A percentile compares a stretch with the other conserved stretches of the same genome.
These are phyloP conservation scores for Melanchra persicariae DNA, from an alignment of 2,888 invertebrate species.

Conservation along the genomic window DNA sequence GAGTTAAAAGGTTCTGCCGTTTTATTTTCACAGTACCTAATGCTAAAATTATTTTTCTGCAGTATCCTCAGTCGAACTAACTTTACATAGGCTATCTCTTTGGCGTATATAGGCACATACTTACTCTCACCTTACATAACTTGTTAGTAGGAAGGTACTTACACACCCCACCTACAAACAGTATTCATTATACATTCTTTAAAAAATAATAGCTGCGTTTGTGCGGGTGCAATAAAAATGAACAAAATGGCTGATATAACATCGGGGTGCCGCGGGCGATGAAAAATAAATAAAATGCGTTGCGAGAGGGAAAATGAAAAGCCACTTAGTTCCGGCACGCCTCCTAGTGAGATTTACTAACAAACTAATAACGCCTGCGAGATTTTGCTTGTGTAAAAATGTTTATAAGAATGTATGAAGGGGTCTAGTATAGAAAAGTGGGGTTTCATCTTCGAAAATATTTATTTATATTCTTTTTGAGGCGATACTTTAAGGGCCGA, in stretches of 20 bases:
- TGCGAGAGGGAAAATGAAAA: constrained; percentile 83
- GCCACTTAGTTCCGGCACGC: constrained; percentile 82
- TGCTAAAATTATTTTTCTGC: background rate
- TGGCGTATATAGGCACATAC: constrained; percentile 7
- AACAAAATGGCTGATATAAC: constrained; percentile 87
- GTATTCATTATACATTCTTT: constrained; percentile 79
- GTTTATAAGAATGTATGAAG: constrained; percentile 29
- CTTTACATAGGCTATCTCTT: background rate
- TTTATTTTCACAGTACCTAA: background rate
- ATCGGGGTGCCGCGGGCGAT: constrained; percentile 84
- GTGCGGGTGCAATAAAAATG: constrained; percentile 86
- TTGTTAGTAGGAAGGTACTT: background rate
- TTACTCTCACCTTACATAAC: background rate
- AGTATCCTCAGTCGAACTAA: background rate
- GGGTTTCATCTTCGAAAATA: background rate
- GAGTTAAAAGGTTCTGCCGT: too few relatives aligned
- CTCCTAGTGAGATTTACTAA: constrained; percentile 78
- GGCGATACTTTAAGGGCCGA: too few relatives aligned
- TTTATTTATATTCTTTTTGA: background rate
- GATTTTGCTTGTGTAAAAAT: constrained; percentile 32
- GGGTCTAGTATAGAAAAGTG: background rate
- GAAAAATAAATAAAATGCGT: constrained; percentile 89
- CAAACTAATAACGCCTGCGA: constrained; percentile 66
- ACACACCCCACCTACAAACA: constrained; percentile 53
- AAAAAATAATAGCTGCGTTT: constrained; percentile 85